Base-by-base conservation (phyloP, 2,113 vertebrate species). In the Terrapene triunguis region DNA sequence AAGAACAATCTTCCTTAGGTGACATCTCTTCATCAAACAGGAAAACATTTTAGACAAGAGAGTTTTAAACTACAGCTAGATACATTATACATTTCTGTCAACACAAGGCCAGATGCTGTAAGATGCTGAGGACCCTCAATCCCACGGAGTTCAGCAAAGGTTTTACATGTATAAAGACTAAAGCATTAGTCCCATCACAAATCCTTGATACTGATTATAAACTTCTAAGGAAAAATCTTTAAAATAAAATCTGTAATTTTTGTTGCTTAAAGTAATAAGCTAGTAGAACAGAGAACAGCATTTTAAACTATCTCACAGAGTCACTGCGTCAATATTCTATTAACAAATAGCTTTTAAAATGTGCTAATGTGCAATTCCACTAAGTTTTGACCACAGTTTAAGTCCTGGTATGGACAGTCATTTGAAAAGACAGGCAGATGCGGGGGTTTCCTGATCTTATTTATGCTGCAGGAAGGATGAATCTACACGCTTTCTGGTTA, bases 361-460 rank as follows among this genome's bases (percentile, higher is more conserved):
- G 69, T 72, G 69, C 9, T 87, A 53, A 21, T 5, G 6, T 48
- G 25, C 88, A 90, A 35, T 14, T 57, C 80, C 44, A 76, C 8
- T 54, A 82, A 93, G 74, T 94, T 97, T 82, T 85, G 84, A 97
- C 84, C 94, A 50, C 78, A 95, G 55, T 90, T 96, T 92, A 80
- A 94, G 74, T 85, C 89, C 85, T 80, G 42, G 78, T 59, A 83
- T 1, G 5, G 89, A 85, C 17, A 38, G 82, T 94, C 94, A 96
- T 96, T 93, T 89, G 95, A 91, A 91, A 69, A 92, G 95, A 94
- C 92, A 96, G 87, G 81, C 89, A 97, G 97, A 96, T 84, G 62
- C 14, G 1, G 19, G 87, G 53, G 38, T 50, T 96, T 94, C 65
- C 32, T 79, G 87, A 97, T 96, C 93, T 89, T 84, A 84, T 96